These are phyloP conservation scores for Silurus lanzhouensis DNA, from an alignment of 2,797 vertebrate genomes.

Conservation along the genomic window DNA sequence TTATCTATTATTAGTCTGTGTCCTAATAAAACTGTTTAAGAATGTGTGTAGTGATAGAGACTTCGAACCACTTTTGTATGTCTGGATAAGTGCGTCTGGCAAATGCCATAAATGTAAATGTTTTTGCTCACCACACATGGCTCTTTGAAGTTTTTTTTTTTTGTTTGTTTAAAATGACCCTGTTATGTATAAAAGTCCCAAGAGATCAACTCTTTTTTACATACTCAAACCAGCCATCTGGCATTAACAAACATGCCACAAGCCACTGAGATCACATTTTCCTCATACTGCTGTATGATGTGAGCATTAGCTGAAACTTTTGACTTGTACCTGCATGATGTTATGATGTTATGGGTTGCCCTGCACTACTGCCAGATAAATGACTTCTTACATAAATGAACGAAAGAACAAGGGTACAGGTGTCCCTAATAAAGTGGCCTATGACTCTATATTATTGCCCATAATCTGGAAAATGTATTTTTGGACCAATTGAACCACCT, in stretches of 20 bases:
- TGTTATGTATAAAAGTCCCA: not conserved
- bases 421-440: not conserved
- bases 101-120: no score
- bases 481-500: not conserved
- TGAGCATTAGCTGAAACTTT: not conserved
- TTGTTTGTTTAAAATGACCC: not conserved
- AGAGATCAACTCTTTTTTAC: not conserved
- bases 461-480: not conserved
- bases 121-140: not conserved
- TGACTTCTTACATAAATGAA: not conserved
- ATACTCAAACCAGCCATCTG: not conserved
- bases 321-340: not conserved
- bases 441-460: not conserved
- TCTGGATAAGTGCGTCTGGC: no score
- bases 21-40: no score
- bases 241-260: not conserved
- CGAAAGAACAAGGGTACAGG: not conserved
- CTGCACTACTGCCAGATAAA: not conserved
- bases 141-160: not conserved
- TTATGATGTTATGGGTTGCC: not conserved
- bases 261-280: not conserved
- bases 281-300: not conserved
- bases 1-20: no score
- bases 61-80: no score
- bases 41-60: no score